These are phyloP conservation scores for Rugalucina vietnamica DNA, from an alignment of 2,888 invertebrate genomes.

Conservation along the genomic window DNA sequence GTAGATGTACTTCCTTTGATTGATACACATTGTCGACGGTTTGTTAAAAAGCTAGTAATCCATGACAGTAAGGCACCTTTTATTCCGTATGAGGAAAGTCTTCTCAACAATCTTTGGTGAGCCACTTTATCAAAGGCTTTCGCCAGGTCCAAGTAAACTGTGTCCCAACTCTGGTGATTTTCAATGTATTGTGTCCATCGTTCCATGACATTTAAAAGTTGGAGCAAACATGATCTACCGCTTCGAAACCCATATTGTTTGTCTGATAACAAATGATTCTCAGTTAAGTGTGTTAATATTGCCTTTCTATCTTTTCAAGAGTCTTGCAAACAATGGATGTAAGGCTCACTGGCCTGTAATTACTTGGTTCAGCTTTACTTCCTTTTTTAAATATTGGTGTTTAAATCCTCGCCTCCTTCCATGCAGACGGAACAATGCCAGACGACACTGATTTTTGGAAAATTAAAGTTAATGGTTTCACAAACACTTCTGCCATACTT, in stretches of 20 bases:
- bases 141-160: conserved; percentile 27
- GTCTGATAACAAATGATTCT: conserved; percentile 27
- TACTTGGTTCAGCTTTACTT: background rate
- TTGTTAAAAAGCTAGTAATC: background rate
- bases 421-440: too few relatives aligned
- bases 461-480: too few relatives aligned
- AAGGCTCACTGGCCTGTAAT: background rate
- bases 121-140: conserved; percentile 34
- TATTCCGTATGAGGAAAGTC: conserved; percentile 20
- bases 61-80: conserved; percentile 10
- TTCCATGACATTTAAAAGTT: conserved; percentile 26
- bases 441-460: too few relatives aligned
- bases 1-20: conserved; percentile 15
- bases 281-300: background rate
- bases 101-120: conserved; percentile 18
- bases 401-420: too few relatives aligned
- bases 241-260: conserved; percentile 32
- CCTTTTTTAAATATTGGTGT: background rate
- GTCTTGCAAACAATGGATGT: background rate
- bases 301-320: background rate
- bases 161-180: background rate
- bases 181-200: conserved; percentile 29
- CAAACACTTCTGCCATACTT: too few relatives aligned
- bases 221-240: conserved; percentile 19
- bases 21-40: conserved; percentile 10